Base-by-base conservation (phyloP, 2,113 vertebrate species). In the Anolis sagrei region DNA sequence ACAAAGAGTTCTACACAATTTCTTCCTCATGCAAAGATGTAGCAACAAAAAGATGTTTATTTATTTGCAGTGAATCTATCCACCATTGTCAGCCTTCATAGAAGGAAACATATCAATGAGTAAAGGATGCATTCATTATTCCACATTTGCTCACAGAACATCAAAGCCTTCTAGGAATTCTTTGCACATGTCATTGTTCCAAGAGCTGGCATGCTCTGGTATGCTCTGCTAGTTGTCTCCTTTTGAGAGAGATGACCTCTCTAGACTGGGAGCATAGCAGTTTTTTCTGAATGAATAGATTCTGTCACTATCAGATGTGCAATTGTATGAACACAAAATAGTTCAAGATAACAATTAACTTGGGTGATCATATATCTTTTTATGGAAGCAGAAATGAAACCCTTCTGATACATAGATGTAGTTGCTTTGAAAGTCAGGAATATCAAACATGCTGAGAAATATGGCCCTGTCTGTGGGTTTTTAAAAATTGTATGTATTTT, bases 161-260 rank as follows among this genome's bases (percentile, higher is more conserved):
- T 83, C 0, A 79, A 75, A 85, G 87, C n/a, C 10, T 76, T n/a
- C 61, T 62, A 83, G 23, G 1, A 2, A 19, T 69, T 83, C 70
- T 76, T 84, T 69, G 32, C n/a, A 32, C 32, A 32, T 0, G 0
- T 66, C 25, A 89, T 54, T 58, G 34, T 69, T 2, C 34, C 64
- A 70, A 84, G 69, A n/a, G 61, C 2, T 82, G 85, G 64, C 68
- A 39, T 19, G 62, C 44, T 49, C 48, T 82, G n/a, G 72, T 76
- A 7, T 89, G 81, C 39, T 48, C 87, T 76, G 18, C 69, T 80
- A 1, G 29, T 90, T 81, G 44, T 32, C 68, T 69, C 87, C 78
- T 78, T 80, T 32, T 73, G 36, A 78, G 36, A 73, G 51, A 27
- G 69, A 34, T 79, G 86, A 85, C 83, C 69, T 77, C 62, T 51